Percentiles rank a stretch among this genome's conserved stretches.
Evolutionary conservation across 2,888 invertebrate species (phyloP).

Genomic region (Chouioia cunea): DNA sequence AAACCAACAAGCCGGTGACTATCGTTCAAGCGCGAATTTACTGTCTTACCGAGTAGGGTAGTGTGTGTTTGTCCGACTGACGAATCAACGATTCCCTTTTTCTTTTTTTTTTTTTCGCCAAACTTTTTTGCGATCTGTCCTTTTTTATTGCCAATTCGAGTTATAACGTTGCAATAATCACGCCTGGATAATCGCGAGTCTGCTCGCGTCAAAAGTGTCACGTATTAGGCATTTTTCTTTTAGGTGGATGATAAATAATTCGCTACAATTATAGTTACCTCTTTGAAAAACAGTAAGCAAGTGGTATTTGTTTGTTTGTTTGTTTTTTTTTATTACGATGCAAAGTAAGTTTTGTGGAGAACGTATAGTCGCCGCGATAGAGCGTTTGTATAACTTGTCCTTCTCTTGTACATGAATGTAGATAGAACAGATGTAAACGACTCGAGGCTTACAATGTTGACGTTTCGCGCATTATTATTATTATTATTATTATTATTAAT

Average conservation of each 20-base stretch:
- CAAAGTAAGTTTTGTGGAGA: background rate
- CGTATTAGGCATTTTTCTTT: no score
- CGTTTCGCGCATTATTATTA: constrained; percentile 37
- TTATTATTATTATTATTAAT: constrained; percentile 11
- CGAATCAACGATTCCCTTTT: background rate
- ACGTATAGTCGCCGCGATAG: constrained; percentile 15
- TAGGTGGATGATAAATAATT: background rate
- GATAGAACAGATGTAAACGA: constrained; percentile 44
- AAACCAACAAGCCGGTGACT: constrained; percentile 45
- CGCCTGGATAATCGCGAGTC: no score
- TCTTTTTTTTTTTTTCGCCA: background rate
- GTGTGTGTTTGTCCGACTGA: no score
- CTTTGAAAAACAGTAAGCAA: no score
- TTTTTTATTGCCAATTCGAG: no score
- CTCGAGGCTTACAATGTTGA: constrained; percentile 35
- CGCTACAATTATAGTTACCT: constrained; percentile 39
- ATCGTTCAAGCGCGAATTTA: constrained; percentile 48
- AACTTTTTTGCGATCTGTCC: background rate
- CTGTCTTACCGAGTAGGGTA: constrained; percentile 47
- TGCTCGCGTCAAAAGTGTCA: no score
- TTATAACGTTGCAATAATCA: no score
- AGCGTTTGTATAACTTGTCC: constrained; percentile 38
- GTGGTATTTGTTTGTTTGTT: no score
- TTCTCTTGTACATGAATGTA: constrained; percentile 48
- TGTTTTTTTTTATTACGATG: no score